Percentiles rank a stretch among this genome's conserved stretches.
Conservation (phyloP, 2,113 vertebrate species). For the Pseudorasbora parva region DNA sequence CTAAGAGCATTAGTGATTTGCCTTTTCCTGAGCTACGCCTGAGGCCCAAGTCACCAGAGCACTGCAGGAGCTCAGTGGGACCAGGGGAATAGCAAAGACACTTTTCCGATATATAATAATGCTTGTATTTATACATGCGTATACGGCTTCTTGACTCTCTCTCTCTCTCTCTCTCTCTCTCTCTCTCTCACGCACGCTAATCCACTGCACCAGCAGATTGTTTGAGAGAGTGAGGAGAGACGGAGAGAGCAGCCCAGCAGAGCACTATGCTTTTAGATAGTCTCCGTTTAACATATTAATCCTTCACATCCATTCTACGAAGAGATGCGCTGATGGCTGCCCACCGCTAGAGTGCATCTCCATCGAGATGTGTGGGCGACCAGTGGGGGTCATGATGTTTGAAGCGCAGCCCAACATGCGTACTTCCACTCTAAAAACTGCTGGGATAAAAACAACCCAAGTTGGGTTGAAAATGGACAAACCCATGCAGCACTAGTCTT, state of each 20-base stretch:
- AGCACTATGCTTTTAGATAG: constrained; percentile 73
- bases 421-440: too few relatives aligned
- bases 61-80: constrained; percentile 84
- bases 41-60: constrained; percentile 77
- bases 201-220: constrained; percentile 82
- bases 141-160: constrained; percentile 80
- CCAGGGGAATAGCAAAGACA: constrained; percentile 86
- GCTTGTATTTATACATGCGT: constrained; percentile 89
- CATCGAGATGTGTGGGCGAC: neutral
- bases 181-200: constrained; percentile 62
- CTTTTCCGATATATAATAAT: constrained; percentile 93
- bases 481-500: neutral
- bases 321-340: constrained; percentile 61
- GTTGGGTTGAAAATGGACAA: too few relatives aligned
- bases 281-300: constrained; percentile 76
- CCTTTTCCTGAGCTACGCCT: constrained; percentile 84
- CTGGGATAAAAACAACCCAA: too few relatives aligned
- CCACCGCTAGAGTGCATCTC: neutral
- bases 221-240: constrained; percentile 80
- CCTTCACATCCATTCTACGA: constrained; percentile 70
- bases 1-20: constrained; percentile 92
- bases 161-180: constrained; percentile 48
- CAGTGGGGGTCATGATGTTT: neutral
- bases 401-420: neutral
- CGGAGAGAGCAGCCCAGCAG: constrained; percentile 73